Percentiles rank a stretch among this genome's conserved stretches.
Conservation (phyloP, 2,113 vertebrate genomes). For the Charina bottae region DNA sequence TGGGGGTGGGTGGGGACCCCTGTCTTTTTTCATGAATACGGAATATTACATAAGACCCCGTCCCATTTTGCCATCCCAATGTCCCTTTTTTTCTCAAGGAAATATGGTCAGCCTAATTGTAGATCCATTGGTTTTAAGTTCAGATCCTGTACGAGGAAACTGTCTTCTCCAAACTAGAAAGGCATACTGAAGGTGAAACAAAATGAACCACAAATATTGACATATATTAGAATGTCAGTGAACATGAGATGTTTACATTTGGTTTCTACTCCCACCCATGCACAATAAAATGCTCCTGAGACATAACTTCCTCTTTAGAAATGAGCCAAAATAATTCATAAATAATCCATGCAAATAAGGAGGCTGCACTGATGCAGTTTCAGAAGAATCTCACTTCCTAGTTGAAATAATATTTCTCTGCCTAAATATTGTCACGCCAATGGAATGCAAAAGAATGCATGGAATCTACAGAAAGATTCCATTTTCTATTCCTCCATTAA, state of each 20-base stretch:
- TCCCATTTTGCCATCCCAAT: too few species aligned
- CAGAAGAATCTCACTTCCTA: background rate
- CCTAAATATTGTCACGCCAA: background rate
- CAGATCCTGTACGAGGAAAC: background rate
- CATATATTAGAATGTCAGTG: background rate
- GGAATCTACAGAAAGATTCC: background rate
- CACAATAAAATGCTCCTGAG: background rate
- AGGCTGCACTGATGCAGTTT: background rate
- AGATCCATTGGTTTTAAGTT: background rate
- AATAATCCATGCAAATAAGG: background rate
- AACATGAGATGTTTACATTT: background rate
- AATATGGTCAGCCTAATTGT: too few species aligned
- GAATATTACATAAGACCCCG: too few species aligned
- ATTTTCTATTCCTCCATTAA: background rate
- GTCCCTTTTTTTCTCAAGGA: too few species aligned
- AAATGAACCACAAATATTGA: background rate
- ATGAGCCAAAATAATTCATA: background rate
- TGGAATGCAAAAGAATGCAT: background rate
- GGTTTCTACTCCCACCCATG: background rate
- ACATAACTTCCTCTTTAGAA: background rate
- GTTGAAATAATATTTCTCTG: background rate
- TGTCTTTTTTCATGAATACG: too few species aligned
- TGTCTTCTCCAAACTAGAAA: background rate
- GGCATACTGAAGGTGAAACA: background rate
- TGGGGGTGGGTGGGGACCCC: too few species aligned